Percentiles rank a stretch among this genome's conserved stretches.
phyloP scores from a whole-genome alignment of 2,888 invertebrate genomes.

The Dioctria linearis region DNA sequence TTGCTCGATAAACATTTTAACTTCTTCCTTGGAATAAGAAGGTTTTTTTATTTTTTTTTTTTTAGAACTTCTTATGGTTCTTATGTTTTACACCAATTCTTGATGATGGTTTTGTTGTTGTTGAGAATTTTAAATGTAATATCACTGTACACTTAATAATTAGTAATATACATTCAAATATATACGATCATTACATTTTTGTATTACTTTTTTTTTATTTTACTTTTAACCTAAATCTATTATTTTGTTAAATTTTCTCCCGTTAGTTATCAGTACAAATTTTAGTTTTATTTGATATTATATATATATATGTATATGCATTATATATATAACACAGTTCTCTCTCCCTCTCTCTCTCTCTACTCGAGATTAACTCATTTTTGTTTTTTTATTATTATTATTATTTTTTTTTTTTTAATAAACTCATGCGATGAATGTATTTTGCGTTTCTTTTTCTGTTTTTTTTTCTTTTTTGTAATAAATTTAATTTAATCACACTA shows the following conservation, averaged over 20 bases:
- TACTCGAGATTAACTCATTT: conserved; percentile 67
- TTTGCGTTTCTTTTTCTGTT: conserved; percentile 10
- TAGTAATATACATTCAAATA: conserved; percentile 42
- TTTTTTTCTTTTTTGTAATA: conserved; percentile 41
- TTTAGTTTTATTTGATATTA: conserved; percentile 64
- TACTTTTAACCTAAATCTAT: conserved; percentile 22
- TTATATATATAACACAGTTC: conserved; percentile 44
- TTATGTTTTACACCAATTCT: too few relatives aligned
- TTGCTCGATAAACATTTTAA: conserved; percentile 27
- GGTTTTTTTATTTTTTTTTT: too few relatives aligned
- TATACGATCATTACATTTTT: conserved; percentile 37
- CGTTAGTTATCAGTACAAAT: conserved; percentile 62
- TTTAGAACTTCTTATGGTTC: too few relatives aligned
- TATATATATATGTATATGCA: too few relatives aligned
- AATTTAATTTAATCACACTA: conserved; percentile 56
- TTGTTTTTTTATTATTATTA: too few relatives aligned
- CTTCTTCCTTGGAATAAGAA: conserved; percentile 15
- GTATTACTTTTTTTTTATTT: too few relatives aligned
- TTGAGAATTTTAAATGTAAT: conserved; percentile 27
- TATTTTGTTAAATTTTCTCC: conserved; percentile 36
- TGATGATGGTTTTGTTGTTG: neutral
- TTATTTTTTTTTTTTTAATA: conserved; percentile 55
- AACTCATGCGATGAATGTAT: neutral
- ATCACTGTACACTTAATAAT: conserved; percentile 43
- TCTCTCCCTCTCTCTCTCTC: conserved; percentile 58